phyloP scores from a whole-genome alignment of 1,140 invertebrate species.

The Zaprionus vittiger region DNA sequence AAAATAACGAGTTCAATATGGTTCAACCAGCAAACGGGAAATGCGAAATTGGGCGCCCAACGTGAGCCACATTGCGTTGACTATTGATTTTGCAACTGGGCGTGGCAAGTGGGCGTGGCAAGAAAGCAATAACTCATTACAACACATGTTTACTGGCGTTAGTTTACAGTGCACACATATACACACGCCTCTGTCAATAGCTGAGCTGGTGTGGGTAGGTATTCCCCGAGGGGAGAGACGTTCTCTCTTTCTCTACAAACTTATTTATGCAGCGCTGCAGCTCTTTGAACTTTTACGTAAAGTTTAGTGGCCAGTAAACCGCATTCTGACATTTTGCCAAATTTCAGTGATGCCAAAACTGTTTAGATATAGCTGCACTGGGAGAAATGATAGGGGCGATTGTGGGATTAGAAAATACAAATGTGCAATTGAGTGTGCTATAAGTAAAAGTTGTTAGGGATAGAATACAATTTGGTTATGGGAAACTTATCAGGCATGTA shows the following conservation, averaged over 20 bases:
- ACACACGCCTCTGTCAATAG: conserved; percentile 55
- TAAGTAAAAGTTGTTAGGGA: neutral
- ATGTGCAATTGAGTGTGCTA: too few species aligned
- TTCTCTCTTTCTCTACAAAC: conserved; percentile 39
- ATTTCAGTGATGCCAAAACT: conserved; percentile 68
- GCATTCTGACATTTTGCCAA: conserved; percentile 82
- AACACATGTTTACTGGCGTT: conserved; percentile 72
- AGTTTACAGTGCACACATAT: conserved; percentile 55
- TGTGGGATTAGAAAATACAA: neutral
- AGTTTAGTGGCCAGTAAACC: conserved; percentile 70
- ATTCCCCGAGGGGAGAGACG: neutral
- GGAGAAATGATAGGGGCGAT: neutral
- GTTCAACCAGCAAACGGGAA: conserved; percentile 22
- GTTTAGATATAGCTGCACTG: conserved; percentile 10
- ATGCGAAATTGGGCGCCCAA: conserved; percentile 8
- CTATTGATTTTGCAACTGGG: conserved; percentile 63
- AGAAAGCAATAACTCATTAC: conserved; percentile 79
- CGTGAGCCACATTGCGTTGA: conserved; percentile 26
- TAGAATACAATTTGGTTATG: too few species aligned
- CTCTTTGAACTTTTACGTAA: conserved; percentile 78
- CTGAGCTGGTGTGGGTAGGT: conserved; percentile 22
- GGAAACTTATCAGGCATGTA: too few species aligned
- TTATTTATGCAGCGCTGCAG: conserved; percentile 73
- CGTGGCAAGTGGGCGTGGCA: conserved; percentile 17
- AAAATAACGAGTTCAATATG: conserved; percentile 63